A percentile compares a stretch with the other conserved stretches of the same genome.
Evolutionary conservation across 2,888 invertebrate species (phyloP).

Genomic region (Hydraecia micacea): DNA sequence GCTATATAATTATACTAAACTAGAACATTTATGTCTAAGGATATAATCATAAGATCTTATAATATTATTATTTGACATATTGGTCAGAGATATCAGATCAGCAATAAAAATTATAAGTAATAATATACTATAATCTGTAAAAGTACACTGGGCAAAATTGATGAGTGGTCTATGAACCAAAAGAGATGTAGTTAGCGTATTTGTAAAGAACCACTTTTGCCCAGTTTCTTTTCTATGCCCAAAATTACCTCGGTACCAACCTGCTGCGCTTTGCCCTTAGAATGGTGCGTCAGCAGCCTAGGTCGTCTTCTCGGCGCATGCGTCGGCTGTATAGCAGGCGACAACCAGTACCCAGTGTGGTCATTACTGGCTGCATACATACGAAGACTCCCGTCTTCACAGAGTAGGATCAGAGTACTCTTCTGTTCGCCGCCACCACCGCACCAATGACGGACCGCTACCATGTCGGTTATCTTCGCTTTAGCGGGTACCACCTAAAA

Average conservation of each 20-base stretch:
- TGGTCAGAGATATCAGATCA: background rate
- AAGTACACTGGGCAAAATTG: background rate
- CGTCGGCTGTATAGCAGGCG: conserved; percentile 90
- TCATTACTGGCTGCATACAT: conserved; percentile 98
- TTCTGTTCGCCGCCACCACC: conserved; percentile 95
- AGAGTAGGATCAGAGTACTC: conserved; percentile 97
- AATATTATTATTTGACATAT: background rate
- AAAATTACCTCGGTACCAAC: conserved; percentile 64
- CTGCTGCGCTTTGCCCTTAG: conserved; percentile 83
- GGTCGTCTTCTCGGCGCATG: conserved; percentile 83
- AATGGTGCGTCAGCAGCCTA: conserved; percentile 76
- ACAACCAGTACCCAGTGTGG: conserved; percentile 92
- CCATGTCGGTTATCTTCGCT: conserved; percentile 99
- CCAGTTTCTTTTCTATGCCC: background rate
- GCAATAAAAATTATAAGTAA: background rate
- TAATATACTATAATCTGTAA: background rate
- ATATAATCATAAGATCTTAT: too few species aligned
- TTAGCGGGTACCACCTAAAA: conserved; percentile 94
- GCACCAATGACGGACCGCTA: conserved; percentile 97
- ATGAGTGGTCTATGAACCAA: background rate
- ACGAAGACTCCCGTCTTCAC: conserved; percentile 98
- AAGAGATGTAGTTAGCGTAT: background rate
- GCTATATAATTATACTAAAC: background rate
- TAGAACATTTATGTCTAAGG: background rate
- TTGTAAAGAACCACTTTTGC: background rate